A percentile compares a stretch with the other conserved stretches of the same genome.
Conservation (phyloP, 2,888 invertebrate species). For the Bruchidius siliquastri region DNA sequence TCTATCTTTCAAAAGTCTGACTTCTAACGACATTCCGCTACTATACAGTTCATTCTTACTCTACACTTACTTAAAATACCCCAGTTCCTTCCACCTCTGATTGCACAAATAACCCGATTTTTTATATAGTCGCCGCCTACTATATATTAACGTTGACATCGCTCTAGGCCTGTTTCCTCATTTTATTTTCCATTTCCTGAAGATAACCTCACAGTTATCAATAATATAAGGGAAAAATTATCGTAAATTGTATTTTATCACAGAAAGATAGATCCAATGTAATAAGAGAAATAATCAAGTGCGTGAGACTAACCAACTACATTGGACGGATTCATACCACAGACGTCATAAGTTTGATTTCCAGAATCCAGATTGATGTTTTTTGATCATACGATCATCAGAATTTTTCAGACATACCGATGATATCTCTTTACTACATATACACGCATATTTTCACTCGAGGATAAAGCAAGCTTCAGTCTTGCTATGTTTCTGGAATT, state of each 20-base stretch:
- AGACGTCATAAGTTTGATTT: background rate
- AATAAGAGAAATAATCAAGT: constrained; percentile 15
- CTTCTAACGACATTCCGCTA: constrained; percentile 42
- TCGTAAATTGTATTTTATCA: constrained; percentile 33
- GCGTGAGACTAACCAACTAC: constrained; percentile 20
- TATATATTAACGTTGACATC: constrained; percentile 11
- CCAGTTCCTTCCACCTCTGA: constrained; percentile 54
- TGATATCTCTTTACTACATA: too few relatives aligned
- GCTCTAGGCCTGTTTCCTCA: constrained; percentile 20
- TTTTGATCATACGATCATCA: too few relatives aligned
- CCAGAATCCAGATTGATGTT: background rate
- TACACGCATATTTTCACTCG: too few relatives aligned
- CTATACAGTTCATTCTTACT: constrained; percentile 25
- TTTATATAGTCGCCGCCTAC: constrained; percentile 26
- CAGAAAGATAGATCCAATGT: constrained; percentile 34
- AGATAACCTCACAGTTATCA: constrained; percentile 29
- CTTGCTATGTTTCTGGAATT: too few relatives aligned
- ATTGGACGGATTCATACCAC: constrained; percentile 26
- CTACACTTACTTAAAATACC: constrained; percentile 32
- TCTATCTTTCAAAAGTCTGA: constrained; percentile 27
- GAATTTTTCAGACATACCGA: too few relatives aligned
- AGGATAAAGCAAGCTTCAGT: too few relatives aligned
- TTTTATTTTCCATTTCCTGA: constrained; percentile 29
- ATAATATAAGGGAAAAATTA: constrained; percentile 16
- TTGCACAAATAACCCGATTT: constrained; percentile 81